Evolutionary conservation across 2,113 vertebrate genomes (phyloP).

Genomic region (Pantherophis guttatus): DNA sequence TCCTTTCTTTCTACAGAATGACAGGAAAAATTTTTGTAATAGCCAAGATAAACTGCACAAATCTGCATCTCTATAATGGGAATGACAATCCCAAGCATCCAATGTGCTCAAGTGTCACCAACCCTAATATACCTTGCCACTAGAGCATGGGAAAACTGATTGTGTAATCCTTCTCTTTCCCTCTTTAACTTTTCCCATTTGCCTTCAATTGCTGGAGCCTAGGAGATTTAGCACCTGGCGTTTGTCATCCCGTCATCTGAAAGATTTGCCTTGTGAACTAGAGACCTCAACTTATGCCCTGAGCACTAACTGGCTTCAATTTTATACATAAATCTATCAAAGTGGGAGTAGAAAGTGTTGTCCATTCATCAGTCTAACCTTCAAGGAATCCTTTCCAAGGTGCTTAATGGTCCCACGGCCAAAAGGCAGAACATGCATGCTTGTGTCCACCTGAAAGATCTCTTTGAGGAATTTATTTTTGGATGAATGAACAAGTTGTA

Average conservation of each 20-base stretch:
- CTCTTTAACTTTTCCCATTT: not conserved
- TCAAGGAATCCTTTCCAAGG: slow-evolving; percentile 60
- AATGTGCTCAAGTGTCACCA: not conserved
- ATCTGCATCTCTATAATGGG: not conserved
- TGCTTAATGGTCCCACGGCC: slow-evolving; percentile 62
- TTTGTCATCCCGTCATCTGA: not conserved
- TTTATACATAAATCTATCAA: not conserved
- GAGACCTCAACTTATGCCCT: not conserved
- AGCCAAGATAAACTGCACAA: not conserved
- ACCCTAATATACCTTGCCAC: not conserved
- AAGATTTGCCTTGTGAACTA: not conserved
- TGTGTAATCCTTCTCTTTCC: not conserved
- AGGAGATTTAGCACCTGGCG: not conserved
- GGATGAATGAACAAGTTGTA: slow-evolving; percentile 82
- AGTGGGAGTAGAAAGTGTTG: not conserved
- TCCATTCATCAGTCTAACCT: slow-evolving; percentile 62
- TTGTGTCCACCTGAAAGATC: slow-evolving; percentile 74
- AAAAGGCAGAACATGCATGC: slow-evolving; percentile 28
- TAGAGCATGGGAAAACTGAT: too few species aligned
- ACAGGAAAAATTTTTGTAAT: not conserved
- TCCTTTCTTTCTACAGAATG: not conserved
- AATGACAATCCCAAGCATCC: not conserved
- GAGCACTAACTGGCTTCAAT: not conserved
- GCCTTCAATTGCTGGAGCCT: not conserved
- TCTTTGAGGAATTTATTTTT: slow-evolving; percentile 85